Base-by-base conservation (phyloP, 2,113 vertebrate species). In the Laticauda laticaudata region DNA sequence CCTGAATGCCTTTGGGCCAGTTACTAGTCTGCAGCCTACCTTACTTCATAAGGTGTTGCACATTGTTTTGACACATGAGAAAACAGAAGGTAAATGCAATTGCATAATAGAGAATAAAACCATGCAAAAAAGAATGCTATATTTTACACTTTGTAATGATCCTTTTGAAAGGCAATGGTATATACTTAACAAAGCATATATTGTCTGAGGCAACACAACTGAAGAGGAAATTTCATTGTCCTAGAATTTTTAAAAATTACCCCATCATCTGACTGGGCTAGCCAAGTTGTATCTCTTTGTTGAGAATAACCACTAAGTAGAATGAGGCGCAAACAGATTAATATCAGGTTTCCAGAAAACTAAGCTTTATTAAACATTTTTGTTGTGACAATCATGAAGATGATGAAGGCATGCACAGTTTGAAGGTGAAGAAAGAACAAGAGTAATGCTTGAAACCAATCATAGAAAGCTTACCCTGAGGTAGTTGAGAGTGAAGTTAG, bases 401-500 rank as follows among this genome's bases (percentile, higher is more conserved):
- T 59, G 64, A 59, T 29, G 48, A 92, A 89, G 34, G 7, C 34
- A 24, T 81, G 48, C 45, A 86, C 2, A 85, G 45, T 90, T 56
- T 81, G 86, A 43, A 59, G 69, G 88, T n/a, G 34, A 57, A 59
- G 29, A 23, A 59, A 61, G 43, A 90, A 90, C 69, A 94, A 51
- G 43, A 88, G 90, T 59, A 96, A 89, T 90, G 53, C 96, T 95
- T 95, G 39, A 94, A 90, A 92, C 1, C 89, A 92, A 91, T 95
- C 85, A 95, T 92, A 18, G 56, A 91, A 87, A 15, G 89, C 98
- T 99, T 98, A 99, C 99, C 99, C 99, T 99, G 99, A 99, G 99
- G 99, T 99, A 99, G 99, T 99, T 99, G 98, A 99, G 99, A 97
- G 99, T 99, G 98, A 99, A 99, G 98, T 99, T 99, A 96, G 99